Evolutionary conservation across 2,888 invertebrate species (phyloP), one percentile per base, ranked within the genome.

Genomic region (Stenchaetothrips biformis): DNA sequence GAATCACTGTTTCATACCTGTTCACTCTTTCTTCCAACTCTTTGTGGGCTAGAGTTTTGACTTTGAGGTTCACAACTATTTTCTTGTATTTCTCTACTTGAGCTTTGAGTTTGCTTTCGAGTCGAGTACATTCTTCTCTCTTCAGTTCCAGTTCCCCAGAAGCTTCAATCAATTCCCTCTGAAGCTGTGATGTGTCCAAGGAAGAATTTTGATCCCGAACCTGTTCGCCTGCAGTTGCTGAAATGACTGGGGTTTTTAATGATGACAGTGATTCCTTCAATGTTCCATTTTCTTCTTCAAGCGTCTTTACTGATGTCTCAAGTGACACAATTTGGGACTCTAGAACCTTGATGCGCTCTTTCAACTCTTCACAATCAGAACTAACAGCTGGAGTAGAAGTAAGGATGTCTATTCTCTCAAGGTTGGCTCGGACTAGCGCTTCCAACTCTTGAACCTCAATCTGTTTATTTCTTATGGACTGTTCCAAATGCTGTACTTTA

Each of bases 31-130:
- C 67, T 87, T 94, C 92, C 59, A 93, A 86, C 82, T 94, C 92
- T 59, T 90, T 88, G 83, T 91, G 92, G 82, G 91, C 89, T 0
- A 88, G 85, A 0, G 90, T 89, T 85, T 93, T 94, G 85, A 93
- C 94, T 86, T 94, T 95, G 13, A 94, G 88, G 84, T 91, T 93
- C 0, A 92, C 89, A 0, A 93, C 94, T 84, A 93, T 91, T 84
- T 94, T 94, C 85, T 94, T 95, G 85, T 94, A 89, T 86, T 94
- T 94, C 83, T 85, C 74, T 83, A 85, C 78, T 85, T 79, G 62
- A 6, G 84, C 79, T 74, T 21, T 92, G 83, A 91, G 91, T 85
- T 92, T 93, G 9, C 85, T 87, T 84, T 92, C 92, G 1, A 91
- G 84, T 18, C 87, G 86, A 1, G 83, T 81, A 80, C 84, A 13